Conservation (phyloP, 2,113 vertebrate species). For the Ageneiosus marmoratus region DNA sequence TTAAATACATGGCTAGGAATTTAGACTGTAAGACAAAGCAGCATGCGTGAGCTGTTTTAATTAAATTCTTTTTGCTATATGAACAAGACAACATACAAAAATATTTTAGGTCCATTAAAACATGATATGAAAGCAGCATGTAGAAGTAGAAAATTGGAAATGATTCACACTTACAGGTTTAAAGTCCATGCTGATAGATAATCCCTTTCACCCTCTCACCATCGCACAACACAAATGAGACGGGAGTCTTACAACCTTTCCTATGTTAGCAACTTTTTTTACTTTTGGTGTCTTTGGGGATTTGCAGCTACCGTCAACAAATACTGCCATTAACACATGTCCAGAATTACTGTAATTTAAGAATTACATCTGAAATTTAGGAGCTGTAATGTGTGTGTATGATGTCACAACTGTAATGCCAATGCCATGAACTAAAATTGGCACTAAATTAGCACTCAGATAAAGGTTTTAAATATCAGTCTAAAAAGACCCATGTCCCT, state of each 20-base stretch:
- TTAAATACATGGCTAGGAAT: background rate
- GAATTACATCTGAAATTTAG: background rate
- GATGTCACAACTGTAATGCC: background rate
- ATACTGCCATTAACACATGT: constrained; percentile 12
- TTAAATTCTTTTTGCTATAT: background rate
- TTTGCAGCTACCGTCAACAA: constrained; percentile 6
- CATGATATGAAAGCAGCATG: background rate
- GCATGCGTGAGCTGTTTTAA: background rate
- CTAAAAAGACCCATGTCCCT: background rate
- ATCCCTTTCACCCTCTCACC: background rate
- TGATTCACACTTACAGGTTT: constrained; percentile 1
- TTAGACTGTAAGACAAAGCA: background rate
- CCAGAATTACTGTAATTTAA: constrained; percentile 30
- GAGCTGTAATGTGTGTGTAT: constrained; percentile 19
- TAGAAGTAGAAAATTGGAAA: constrained; percentile 5
- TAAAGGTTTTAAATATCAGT: constrained; percentile 18
- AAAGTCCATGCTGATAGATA: background rate
- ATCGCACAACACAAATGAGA: background rate
- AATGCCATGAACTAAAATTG: constrained; percentile 30
- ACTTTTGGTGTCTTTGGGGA: constrained; percentile 7
- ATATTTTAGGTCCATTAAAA: background rate
- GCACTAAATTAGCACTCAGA: background rate
- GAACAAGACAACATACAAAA: background rate
- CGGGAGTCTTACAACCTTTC: background rate
- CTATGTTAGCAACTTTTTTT: constrained; percentile 24